Evolutionary conservation across 2,888 invertebrate species (phyloP).

Genomic region (Acanthosoma haemorrhoidale): DNA sequence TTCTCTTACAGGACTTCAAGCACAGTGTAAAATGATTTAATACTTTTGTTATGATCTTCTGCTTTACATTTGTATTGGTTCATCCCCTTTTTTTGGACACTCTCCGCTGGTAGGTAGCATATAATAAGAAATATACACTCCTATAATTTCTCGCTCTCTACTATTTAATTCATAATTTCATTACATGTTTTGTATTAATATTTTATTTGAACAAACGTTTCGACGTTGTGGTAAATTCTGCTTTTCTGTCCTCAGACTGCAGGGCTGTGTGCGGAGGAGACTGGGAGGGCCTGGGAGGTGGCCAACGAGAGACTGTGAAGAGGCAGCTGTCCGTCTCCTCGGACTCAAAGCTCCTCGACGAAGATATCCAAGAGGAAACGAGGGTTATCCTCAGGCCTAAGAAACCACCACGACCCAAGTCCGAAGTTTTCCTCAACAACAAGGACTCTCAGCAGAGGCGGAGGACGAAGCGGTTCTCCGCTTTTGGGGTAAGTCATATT

Average conservation of each 20-base stretch:
- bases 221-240: neutral
- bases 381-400: conserved; percentile 83
- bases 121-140: no score
- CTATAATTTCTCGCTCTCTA: no score
- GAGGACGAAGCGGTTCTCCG: conserved; percentile 88
- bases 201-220: no score
- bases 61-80: no score
- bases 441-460: conserved; percentile 54
- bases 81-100: no score
- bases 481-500: conserved; percentile 80
- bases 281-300: conserved; percentile 56
- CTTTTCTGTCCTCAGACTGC: conserved; percentile 44
- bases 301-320: conserved; percentile 72
- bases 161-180: no score
- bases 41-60: no score
- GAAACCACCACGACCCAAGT: conserved; percentile 90
- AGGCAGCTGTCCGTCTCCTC: conserved; percentile 87
- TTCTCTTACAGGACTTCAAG: no score
- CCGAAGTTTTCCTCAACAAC: conserved; percentile 87
- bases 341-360: conserved; percentile 85
- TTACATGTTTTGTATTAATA: neutral
- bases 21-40: no score
- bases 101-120: no score
- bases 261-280: conserved; percentile 50
- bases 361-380: conserved; percentile 82